Base-by-base conservation (phyloP, 2,113 vertebrate species). In the Lophius piscatorius region DNA sequence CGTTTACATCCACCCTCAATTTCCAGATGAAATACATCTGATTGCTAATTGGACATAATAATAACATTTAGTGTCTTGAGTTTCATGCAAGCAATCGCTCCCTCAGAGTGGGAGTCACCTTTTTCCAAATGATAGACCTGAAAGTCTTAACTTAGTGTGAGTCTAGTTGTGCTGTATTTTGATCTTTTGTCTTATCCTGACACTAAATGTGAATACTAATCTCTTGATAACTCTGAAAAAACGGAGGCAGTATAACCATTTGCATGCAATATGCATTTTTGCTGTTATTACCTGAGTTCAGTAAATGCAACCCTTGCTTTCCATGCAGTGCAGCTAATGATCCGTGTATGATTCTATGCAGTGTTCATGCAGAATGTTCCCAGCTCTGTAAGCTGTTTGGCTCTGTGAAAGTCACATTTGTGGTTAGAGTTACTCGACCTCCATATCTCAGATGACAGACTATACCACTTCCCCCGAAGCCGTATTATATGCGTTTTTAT, bases 301-400 rank as follows among this genome's bases (percentile, higher is more conserved):
- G 35, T 23, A 64, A 60, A 28, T 9, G 2, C 21, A 62, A 61
- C 57, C 21, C 2, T 1, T 9, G 13, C 33, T 22, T 24, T 23
- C 14, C 44, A 40, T 2, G n/a, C 29, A 34, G 55, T 50, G 38
- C 49, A 63, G 41, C 67, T 49, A 62, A 34, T 56, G 49, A 74
- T 60, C 50, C 13, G 31, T 39, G 55, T 40, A 39, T 60, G 52
- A 70, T 44, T 28, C 49, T 40, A 35, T 73, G 24, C 66, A 78
- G 67, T 47, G 69, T 72, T 66, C 51, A 67, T 68, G 72, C 57
- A 46, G 29, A 58, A 58, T 10, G 3, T 47, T 45, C n/a, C n/a
- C n/a, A n/a, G 41, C 11, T 36, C 7, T 23, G 17, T 20, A 13
- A 64, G 23, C 21, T 9, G 36, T 54, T 56, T 44, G 31, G 16